These are phyloP conservation scores for Mastacembelus armatus DNA, from an alignment of 2,797 vertebrate genomes.

Conservation along the genomic window DNA sequence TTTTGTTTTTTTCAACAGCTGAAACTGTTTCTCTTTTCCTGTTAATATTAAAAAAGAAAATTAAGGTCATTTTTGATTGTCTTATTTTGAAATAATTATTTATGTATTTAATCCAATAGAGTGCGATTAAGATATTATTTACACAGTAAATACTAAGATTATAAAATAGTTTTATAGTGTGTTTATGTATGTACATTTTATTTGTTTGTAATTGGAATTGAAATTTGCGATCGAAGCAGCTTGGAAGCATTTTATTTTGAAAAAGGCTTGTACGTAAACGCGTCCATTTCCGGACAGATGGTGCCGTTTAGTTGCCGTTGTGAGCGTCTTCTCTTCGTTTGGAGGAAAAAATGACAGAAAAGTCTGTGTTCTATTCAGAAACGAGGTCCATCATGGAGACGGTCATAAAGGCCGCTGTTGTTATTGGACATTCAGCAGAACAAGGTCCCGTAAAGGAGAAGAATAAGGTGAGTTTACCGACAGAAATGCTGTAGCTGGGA, in stretches of 20 bases:
- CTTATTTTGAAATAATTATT: conserved; percentile 1
- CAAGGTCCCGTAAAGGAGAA: not conserved
- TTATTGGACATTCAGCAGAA: not conserved
- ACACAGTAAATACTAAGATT: not conserved
- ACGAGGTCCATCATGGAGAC: conserved; percentile 61
- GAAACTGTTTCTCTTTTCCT: not conserved
- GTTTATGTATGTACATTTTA: too few species aligned
- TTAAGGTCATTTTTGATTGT: not conserved
- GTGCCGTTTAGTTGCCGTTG: rapidly evolving
- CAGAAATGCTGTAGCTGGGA: not conserved
- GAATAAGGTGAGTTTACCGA: conserved; percentile 35
- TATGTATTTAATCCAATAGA: not conserved
- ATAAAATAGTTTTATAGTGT: too few species aligned
- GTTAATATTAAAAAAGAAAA: not conserved
- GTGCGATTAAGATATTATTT: conserved; percentile 22
- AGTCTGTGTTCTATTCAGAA: conserved; percentile 40
- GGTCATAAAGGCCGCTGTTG: not conserved
- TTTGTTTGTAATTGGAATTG: conserved; percentile 34
- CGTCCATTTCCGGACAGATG: too few species aligned
- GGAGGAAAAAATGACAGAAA: conserved; percentile 39
- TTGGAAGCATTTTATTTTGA: conserved; percentile 62
- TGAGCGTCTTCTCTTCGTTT: too few species aligned
- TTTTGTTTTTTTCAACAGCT: not conserved
- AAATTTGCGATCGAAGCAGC: not conserved
- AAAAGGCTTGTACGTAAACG: too few species aligned